Percentiles rank a stretch among this genome's conserved stretches.
Evolutionary conservation across 2,888 invertebrate genomes (phyloP).

Genomic region (Drosophila emarginata): DNA sequence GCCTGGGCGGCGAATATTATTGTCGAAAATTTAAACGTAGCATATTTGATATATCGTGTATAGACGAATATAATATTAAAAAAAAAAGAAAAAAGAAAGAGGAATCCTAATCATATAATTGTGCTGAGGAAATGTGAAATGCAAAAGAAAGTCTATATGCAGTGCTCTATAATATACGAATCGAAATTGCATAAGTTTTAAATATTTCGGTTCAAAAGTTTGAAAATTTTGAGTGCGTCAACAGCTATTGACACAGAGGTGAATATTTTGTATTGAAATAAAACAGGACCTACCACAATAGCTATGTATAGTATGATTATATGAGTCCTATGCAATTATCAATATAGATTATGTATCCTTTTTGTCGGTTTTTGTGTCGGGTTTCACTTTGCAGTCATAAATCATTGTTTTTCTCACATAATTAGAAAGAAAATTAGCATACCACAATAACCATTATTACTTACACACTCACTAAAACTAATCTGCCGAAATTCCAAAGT

Average conservation of each 20-base stretch:
- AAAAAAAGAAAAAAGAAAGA: conserved; percentile 24
- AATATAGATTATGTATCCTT: no score
- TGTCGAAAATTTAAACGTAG: conserved; percentile 15
- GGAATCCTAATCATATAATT: conserved; percentile 19
- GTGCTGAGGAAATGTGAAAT: conserved; percentile 48
- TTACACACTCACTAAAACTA: conserved; percentile 31
- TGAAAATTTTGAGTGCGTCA: conserved; percentile 1
- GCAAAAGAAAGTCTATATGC: conserved; percentile 20
- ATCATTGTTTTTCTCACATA: not conserved
- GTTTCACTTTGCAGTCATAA: not conserved
- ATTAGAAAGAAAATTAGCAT: not conserved
- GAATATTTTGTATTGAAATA: conserved; percentile 28
- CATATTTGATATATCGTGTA: conserved; percentile 33
- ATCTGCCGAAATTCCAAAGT: conserved; percentile 25
- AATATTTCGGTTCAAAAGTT: conserved; percentile 6
- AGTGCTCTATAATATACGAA: conserved; percentile 12
- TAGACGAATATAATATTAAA: conserved; percentile 26
- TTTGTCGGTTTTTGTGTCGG: not conserved
- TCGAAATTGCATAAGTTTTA: conserved; percentile 54
- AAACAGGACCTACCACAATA: conserved; percentile 30
- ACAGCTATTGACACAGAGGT: conserved; percentile 50
- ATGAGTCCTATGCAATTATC: not conserved
- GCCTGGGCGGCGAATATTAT: conserved; percentile 50
- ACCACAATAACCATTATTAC: conserved; percentile 10
- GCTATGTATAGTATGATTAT: not conserved